A percentile compares a stretch with the other conserved stretches of the same genome.
Conservation (phyloP, 2,888 invertebrate species). For the Gastracanthus pulcherrimus region DNA sequence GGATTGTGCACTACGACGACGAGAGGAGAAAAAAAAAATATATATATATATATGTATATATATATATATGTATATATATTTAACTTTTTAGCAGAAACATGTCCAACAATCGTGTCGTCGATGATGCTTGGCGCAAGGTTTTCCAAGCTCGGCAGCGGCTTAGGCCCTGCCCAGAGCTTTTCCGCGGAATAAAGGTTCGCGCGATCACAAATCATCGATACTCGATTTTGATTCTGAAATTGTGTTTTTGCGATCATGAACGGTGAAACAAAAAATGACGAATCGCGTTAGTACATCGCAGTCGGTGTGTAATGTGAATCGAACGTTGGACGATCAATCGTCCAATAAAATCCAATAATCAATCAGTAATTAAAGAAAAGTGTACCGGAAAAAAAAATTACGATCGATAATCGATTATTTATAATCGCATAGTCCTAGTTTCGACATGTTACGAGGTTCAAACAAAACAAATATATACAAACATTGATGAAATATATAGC, state of each 20-base stretch:
- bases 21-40: neutral
- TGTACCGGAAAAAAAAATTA: neutral
- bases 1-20: neutral
- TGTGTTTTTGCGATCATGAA: too few relatives aligned
- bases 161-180: too few relatives aligned
- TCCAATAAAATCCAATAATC: neutral
- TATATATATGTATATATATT: conserved; percentile 11
- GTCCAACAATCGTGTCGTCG: neutral
- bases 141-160: neutral
- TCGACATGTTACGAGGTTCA: neutral
- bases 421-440: neutral
- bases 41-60: neutral
- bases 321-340: too few relatives aligned
- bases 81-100: conserved; percentile 8
- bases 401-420: neutral
- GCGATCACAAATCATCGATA: conserved; percentile 1
- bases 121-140: neutral
- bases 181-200: neutral
- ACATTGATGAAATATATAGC: conserved; percentile 33
- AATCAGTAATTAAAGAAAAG: neutral
- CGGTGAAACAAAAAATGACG: too few relatives aligned
- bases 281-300: too few relatives aligned
- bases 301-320: too few relatives aligned
- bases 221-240: neutral
- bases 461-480: conserved; percentile 6